Conservation (phyloP, 1,140 invertebrate species). For the Hyposmocoma kahamanoa region DNA sequence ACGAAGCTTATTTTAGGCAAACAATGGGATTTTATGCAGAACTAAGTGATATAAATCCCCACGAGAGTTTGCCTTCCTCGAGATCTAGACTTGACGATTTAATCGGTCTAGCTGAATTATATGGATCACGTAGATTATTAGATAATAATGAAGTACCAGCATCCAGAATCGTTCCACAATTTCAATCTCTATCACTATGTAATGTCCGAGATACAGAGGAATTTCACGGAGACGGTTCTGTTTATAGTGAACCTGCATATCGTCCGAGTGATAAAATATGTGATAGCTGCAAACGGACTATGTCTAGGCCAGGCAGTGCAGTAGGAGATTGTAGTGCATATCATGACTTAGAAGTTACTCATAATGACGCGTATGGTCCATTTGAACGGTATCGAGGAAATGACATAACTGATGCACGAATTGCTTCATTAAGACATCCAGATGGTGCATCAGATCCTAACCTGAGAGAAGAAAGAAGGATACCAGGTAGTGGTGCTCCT, state of each 20-base stretch:
- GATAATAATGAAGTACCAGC: slow-evolving; percentile 37
- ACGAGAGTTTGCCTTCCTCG: slow-evolving; percentile 54
- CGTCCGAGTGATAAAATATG: slow-evolving; percentile 84
- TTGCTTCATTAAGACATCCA: slow-evolving; percentile 87
- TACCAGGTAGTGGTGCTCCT: slow-evolving; percentile 81
- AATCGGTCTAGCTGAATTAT: slow-evolving; percentile 50
- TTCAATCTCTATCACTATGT: slow-evolving; percentile 82
- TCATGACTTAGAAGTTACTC: slow-evolving; percentile 68
- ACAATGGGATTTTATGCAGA: slow-evolving; percentile 63
- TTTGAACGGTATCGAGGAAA: slow-evolving; percentile 59
- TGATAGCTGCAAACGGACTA: slow-evolving; percentile 82
- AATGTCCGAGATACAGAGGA: slow-evolving; percentile 80
- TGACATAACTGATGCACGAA: slow-evolving; percentile 75
- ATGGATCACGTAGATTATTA: slow-evolving; percentile 47
- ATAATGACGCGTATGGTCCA: slow-evolving; percentile 61
- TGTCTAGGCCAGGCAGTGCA: slow-evolving; percentile 81
- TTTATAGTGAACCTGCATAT: slow-evolving; percentile 88
- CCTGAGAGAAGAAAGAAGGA: slow-evolving; percentile 80
- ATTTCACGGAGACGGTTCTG: slow-evolving; percentile 81
- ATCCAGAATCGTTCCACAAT: slow-evolving; percentile 64
- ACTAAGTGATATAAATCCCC: slow-evolving; percentile 41
- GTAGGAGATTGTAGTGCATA: slow-evolving; percentile 55
- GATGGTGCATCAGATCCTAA: slow-evolving; percentile 94
- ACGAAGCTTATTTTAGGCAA: slow-evolving; percentile 64
- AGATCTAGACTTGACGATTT: slow-evolving; percentile 56